These are phyloP conservation scores for Corythoichthys haematopterus DNA, from an alignment of 2,113 vertebrate genomes.

Conservation along the genomic window DNA sequence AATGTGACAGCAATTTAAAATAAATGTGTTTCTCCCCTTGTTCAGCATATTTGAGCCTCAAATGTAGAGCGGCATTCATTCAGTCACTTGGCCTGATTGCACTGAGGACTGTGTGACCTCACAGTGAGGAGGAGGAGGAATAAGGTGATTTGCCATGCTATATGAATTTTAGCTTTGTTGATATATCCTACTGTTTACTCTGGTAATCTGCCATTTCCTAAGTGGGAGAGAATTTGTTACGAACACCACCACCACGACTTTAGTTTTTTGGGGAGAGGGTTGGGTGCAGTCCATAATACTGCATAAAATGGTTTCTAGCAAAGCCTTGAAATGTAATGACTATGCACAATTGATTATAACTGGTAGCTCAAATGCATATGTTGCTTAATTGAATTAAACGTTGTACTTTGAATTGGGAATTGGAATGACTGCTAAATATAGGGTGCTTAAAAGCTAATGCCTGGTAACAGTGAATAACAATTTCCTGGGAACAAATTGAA, in stretches of 20 bases:
- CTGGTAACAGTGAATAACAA: slow-evolving; percentile 46
- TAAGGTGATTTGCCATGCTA: not conserved
- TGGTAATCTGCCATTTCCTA: too few relatives aligned
- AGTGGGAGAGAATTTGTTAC: not conserved
- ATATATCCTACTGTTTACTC: not conserved
- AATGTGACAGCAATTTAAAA: not conserved
- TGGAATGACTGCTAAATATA: slow-evolving; percentile 50
- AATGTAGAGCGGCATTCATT: not conserved
- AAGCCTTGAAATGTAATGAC: slow-evolving; percentile 29
- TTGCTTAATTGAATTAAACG: slow-evolving; percentile 37
- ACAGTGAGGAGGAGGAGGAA: not conserved
- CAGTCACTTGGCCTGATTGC: not conserved
- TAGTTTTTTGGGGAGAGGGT: not conserved
- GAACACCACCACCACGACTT: not conserved
- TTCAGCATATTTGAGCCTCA: not conserved
- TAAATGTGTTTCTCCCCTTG: not conserved
- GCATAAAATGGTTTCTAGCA: slow-evolving; percentile 2
- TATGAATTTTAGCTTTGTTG: not conserved
- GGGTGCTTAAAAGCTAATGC: slow-evolving; percentile 39
- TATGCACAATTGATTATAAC: slow-evolving; percentile 30
- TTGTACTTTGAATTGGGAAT: slow-evolving; percentile 26
- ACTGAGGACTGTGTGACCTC: not conserved
- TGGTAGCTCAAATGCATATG: slow-evolving; percentile 23
- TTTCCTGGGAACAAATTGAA: slow-evolving; percentile 34
- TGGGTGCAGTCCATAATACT: not conserved